Percentiles rank a stretch among this genome's conserved stretches.
Evolutionary conservation across 2,888 invertebrate genomes (phyloP).

Genomic region (Holacanthella duospinosa): DNA sequence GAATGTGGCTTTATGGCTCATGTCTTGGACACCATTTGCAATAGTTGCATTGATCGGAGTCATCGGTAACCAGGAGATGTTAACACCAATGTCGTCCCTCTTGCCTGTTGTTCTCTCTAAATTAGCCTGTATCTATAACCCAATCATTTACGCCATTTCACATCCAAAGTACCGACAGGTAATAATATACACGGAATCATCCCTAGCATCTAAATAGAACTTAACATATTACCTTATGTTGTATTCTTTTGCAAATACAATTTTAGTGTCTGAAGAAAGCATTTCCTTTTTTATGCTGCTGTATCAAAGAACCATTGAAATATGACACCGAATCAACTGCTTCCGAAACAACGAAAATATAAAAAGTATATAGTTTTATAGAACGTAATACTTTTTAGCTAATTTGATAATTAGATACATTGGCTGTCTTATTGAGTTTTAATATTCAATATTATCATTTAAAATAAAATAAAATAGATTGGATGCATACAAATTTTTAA

Average conservation of each 20-base stretch:
- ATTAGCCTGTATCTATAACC: constrained; percentile 80
- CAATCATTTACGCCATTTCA: constrained; percentile 81
- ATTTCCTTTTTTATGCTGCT: constrained; percentile 56
- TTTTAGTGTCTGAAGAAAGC: constrained; percentile 53
- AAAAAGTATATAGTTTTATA: constrained; percentile 5
- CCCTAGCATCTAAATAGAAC: background rate
- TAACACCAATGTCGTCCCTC: constrained; percentile 70
- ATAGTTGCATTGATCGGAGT: constrained; percentile 66
- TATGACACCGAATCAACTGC: constrained; percentile 22
- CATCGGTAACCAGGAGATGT: constrained; percentile 60
- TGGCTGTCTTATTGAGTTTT: too few relatives aligned
- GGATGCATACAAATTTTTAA: background rate
- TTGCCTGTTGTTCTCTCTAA: constrained; percentile 88
- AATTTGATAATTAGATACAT: too few relatives aligned
- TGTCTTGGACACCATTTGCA: constrained; percentile 85
- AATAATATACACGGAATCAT: constrained; percentile 7
- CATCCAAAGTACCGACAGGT: constrained; percentile 61
- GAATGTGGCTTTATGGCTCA: constrained; percentile 80
- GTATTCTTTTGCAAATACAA: background rate
- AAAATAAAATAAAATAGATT: background rate
- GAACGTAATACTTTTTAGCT: too few relatives aligned
- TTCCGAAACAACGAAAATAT: constrained; percentile 24
- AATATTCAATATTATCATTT: too few relatives aligned
- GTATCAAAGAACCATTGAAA: constrained; percentile 43
- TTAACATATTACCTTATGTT: background rate